These are phyloP conservation scores for Menura novaehollandiae DNA, from an alignment of 2,113 vertebrate species.

Conservation along the genomic window DNA sequence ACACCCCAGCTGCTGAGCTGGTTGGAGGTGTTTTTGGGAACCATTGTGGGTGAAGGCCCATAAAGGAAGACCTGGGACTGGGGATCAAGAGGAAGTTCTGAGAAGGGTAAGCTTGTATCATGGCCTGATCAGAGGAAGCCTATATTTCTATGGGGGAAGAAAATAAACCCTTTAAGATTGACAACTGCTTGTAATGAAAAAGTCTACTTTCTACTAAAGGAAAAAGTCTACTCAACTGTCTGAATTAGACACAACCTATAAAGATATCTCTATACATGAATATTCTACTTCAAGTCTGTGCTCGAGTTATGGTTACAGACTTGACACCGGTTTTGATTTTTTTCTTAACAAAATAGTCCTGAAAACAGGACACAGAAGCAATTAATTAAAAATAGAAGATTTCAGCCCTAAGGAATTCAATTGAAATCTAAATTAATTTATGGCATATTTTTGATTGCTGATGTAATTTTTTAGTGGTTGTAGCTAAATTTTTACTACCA, in stretches of 20 bases:
- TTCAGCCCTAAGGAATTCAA: background rate
- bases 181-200: background rate
- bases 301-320: background rate
- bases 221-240: background rate
- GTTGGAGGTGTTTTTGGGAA: background rate
- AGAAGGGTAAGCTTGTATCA: background rate
- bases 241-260: background rate
- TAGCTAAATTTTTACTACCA: background rate
- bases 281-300: background rate
- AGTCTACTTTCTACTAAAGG: too few species aligned
- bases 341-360: background rate
- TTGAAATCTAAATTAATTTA: background rate
- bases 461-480: background rate
- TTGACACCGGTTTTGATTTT: background rate
- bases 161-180: background rate
- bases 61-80: background rate
- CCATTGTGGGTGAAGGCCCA: background rate
- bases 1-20: background rate
- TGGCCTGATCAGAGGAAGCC: background rate
- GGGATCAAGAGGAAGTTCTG: background rate
- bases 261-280: background rate
- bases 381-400: background rate
- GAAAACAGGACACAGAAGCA: background rate
- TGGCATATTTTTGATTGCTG: background rate
- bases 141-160: background rate